These are phyloP conservation scores for Lethocerus indicus DNA, from an alignment of 1,140 invertebrate species.

Conservation along the genomic window DNA sequence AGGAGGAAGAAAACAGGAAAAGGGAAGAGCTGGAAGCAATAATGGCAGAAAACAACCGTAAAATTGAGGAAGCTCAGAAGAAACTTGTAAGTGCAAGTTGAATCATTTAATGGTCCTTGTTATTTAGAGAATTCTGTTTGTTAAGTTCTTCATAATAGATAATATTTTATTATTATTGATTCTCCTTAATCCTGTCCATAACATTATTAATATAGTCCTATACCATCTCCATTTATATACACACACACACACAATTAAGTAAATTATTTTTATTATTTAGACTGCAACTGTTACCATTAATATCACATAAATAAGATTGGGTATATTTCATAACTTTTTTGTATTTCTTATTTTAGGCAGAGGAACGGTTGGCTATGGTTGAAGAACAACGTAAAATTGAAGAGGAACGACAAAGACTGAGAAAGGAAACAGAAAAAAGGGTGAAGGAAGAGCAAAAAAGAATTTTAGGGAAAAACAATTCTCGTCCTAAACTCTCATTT, in stretches of 20 bases:
- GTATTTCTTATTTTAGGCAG: slow-evolving; percentile 45
- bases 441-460: slow-evolving; percentile 91
- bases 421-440: slow-evolving; percentile 81
- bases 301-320: too few relatives aligned
- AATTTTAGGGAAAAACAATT: slow-evolving; percentile 93
- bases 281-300: too few relatives aligned
- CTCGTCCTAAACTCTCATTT: slow-evolving; percentile 87
- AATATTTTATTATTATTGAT: too few relatives aligned
- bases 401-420: slow-evolving; percentile 81
- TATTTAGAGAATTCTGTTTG: slow-evolving; percentile 1
- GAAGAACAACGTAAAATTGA: slow-evolving; percentile 92
- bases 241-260: too few relatives aligned
- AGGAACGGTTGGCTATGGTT: slow-evolving; percentile 89
- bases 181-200: too few relatives aligned
- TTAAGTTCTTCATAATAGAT: not conserved
- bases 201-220: too few relatives aligned
- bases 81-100: slow-evolving; percentile 62
- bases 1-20: slow-evolving; percentile 93
- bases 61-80: slow-evolving; percentile 90
- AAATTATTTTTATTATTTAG: too few relatives aligned
- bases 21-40: slow-evolving; percentile 88
- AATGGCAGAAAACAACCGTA: slow-evolving; percentile 93
- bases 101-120: not conserved
- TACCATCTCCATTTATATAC: too few relatives aligned
- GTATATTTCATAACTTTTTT: too few relatives aligned